Evolutionary conservation across 2,797 vertebrate species (phyloP).

Genomic region (Scleropages formosus): DNA sequence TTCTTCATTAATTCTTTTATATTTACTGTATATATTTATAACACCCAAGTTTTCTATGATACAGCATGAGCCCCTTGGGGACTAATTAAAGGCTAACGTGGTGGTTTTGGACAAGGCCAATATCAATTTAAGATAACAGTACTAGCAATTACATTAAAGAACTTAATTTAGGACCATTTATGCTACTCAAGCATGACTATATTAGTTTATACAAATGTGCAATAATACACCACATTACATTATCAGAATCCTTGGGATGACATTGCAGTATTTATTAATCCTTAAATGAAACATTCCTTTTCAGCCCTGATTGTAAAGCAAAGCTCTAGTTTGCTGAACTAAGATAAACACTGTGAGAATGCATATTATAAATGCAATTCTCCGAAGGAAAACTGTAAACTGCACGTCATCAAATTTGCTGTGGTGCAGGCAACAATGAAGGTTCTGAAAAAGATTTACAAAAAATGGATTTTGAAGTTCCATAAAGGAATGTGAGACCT

Average conservation of each 20-base stretch:
- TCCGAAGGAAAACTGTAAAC: not conserved
- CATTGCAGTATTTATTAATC: no score
- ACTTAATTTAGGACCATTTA: not conserved
- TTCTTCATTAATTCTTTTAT: no score
- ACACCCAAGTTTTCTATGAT: no score
- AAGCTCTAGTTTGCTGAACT: conserved; percentile 9
- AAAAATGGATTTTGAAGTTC: no score
- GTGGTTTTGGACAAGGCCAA: not conserved
- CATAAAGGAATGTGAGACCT: no score
- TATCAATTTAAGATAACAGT: not conserved
- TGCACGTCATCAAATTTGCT: not conserved
- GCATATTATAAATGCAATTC: not conserved
- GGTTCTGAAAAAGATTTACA: no score
- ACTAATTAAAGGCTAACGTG: no score
- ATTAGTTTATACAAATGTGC: conserved; percentile 2
- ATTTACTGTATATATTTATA: no score
- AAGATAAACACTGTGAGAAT: not conserved
- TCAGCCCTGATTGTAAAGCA: not conserved
- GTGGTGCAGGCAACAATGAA: no score
- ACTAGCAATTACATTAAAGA: not conserved
- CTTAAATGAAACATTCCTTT: no score
- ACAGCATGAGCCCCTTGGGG: no score
- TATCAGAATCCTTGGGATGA: no score
- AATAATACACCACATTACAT: not conserved
- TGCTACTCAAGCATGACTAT: not conserved